Conservation (phyloP, 2,113 vertebrate species). For the human region DNA sequence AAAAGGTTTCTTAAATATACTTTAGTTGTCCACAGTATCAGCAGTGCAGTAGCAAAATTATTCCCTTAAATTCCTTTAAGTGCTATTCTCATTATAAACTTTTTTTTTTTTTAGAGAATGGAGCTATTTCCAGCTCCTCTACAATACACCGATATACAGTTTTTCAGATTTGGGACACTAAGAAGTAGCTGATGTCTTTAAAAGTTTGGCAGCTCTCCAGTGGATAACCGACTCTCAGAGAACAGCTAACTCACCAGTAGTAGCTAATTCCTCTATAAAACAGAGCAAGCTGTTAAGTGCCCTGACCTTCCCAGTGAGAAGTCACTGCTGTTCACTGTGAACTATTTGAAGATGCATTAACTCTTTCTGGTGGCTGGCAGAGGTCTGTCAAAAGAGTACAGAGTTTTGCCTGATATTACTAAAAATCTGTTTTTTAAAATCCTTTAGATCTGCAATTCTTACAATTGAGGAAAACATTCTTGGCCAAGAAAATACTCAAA, state of each 20-base stretch:
- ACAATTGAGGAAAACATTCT: not conserved
- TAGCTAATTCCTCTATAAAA: constrained; percentile 29
- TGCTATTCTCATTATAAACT: not conserved
- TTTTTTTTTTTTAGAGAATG: not conserved
- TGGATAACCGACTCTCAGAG: not conserved
- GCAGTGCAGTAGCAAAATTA: not conserved
- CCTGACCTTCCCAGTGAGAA: constrained; percentile 18
- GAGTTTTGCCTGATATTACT: not conserved
- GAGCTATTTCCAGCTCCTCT: not conserved
- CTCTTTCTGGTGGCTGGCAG: not conserved
- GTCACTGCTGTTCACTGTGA: not conserved
- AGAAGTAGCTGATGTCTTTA: constrained; percentile 8
- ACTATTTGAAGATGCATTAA: not conserved
- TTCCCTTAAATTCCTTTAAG: constrained; percentile 30
- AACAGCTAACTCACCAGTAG: not conserved
- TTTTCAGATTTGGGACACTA: not conserved
- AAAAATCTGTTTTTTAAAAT: not conserved
- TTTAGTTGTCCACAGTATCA: not conserved
- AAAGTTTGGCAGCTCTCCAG: constrained; percentile 2
- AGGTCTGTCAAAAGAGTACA: not conserved
- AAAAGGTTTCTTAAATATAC: not conserved
- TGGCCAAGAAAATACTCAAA: not conserved
- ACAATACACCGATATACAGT: not conserved
- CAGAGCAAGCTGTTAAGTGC: not conserved
- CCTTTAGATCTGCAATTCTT: not conserved